Conservation (phyloP, 1,140 invertebrate species). For the Drosophila busckii region DNA sequence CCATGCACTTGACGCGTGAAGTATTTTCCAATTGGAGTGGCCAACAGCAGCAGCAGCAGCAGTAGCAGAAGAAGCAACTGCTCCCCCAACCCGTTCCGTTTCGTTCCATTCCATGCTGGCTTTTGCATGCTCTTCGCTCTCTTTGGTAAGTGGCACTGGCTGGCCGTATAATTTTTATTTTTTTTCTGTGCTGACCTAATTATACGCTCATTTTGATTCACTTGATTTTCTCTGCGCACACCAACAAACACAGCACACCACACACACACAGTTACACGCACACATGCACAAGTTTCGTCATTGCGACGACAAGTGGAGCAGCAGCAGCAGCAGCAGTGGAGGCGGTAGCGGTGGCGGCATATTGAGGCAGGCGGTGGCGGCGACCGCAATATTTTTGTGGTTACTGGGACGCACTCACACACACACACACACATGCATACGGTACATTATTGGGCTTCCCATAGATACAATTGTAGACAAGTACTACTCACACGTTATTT, state of each 20-base stretch:
- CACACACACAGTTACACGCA: conserved; percentile 25
- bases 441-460: conserved; percentile 50
- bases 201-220: conserved; percentile 77
- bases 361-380: conserved; percentile 47
- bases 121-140: conserved; percentile 48
- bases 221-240: conserved; percentile 75
- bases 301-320: conserved; percentile 74
- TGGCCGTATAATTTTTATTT: conserved; percentile 64
- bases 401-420: conserved; percentile 73
- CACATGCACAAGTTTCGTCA: conserved; percentile 59
- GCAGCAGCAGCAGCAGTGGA: conserved; percentile 26
- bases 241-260: conserved; percentile 38
- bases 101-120: conserved; percentile 6
- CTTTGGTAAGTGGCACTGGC: conserved; percentile 70
- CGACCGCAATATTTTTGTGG: conserved; percentile 66
- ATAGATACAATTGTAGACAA: conserved; percentile 15
- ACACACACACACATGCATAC: too few relatives aligned
- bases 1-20: conserved; percentile 42
- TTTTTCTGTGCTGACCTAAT: conserved; percentile 68
- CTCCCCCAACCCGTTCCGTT: conserved; percentile 7
- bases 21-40: conserved; percentile 62
- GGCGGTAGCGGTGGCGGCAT: conserved; percentile 32
- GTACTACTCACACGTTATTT: conserved; percentile 37
- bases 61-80: not conserved
- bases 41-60: conserved; percentile 23